Evolutionary conservation across 1,140 invertebrate genomes (phyloP), one percentile per base, ranked within the genome.

Genomic region (Drosophila leontia): DNA sequence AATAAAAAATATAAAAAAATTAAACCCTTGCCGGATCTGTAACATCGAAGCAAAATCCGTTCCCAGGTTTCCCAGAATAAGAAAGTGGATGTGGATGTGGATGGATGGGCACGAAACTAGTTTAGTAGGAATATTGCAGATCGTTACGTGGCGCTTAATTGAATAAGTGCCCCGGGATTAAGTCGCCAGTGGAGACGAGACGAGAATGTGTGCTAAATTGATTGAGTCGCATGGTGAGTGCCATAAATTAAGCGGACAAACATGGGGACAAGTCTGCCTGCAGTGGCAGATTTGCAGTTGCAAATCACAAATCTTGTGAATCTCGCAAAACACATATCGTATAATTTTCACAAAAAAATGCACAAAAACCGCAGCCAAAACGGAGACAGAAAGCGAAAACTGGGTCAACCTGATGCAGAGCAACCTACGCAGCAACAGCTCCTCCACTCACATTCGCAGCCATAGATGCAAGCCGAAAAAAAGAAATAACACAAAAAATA

Each of bases 361-460:
- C 63, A 68, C 67, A 56, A 70, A 70, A 55, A 70, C 39, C 41
- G 29, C 23, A 12, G 55, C 71, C 67, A 72, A 62, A 75, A 80
- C 59, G 78, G 67, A 81, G 78, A 81, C 79, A 78, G 60, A 87
- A 87, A 87, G 83, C 85, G 84, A 87, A 87, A 87, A 87, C 84
- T 87, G 84, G 84, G 84, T 87, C 84, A 84, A 90, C 85, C 84
- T 87, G 85, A 84, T 90, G 84, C 84, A 70, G 51, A 77, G 80
- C 83, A 79, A 80, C 83, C 83, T 86, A 86, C 83, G 83, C 83
- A 23, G 34, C 17, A 3, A 17, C 34, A 55, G 51, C 50, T 53
- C 50, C 56, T 60, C 62, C 58, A 74, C 39, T 70, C 64, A 50
- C 56, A 64, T 64, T 60, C 59, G 80, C 80, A 88, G 86, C 78